These are phyloP conservation scores for Setophaga coronata DNA, from an alignment of 2,113 vertebrate species.

Conservation along the genomic window DNA sequence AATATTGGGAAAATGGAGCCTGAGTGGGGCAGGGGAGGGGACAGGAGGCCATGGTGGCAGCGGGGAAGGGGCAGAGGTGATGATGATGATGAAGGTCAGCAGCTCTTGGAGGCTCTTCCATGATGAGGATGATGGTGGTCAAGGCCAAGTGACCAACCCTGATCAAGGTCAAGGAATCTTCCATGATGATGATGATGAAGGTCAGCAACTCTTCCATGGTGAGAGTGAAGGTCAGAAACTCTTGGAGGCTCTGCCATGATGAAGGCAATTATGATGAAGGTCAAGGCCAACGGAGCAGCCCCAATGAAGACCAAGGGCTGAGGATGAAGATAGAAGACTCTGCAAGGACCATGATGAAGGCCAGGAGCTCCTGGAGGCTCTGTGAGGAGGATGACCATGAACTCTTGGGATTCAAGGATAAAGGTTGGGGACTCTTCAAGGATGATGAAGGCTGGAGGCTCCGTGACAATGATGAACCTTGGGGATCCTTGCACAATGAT, in stretches of 20 bases:
- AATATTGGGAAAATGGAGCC: background rate
- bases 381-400: too few species aligned
- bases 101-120: background rate
- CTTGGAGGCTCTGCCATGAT: background rate
- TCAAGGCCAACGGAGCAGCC: background rate
- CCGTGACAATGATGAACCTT: too few species aligned
- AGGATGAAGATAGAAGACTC: background rate
- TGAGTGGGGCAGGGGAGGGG: fast-evolving
- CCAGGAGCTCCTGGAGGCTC: too few species aligned
- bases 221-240: background rate
- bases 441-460: background rate
- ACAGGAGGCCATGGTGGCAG: background rate
- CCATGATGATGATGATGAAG: background rate
- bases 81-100: background rate
- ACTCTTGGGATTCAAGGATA: background rate
- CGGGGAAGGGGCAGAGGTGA: background rate
- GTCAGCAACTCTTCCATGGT: background rate
- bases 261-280: background rate
- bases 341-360: fast-evolving
- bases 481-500: fast-evolving
- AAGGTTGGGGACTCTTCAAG: background rate
- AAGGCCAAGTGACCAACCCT: too few species aligned
- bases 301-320: background rate
- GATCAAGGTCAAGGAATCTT: background rate
- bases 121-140: background rate